These are phyloP conservation scores for Decapterus maruadsi DNA, from an alignment of 2,797 vertebrate genomes.

Conservation along the genomic window DNA sequence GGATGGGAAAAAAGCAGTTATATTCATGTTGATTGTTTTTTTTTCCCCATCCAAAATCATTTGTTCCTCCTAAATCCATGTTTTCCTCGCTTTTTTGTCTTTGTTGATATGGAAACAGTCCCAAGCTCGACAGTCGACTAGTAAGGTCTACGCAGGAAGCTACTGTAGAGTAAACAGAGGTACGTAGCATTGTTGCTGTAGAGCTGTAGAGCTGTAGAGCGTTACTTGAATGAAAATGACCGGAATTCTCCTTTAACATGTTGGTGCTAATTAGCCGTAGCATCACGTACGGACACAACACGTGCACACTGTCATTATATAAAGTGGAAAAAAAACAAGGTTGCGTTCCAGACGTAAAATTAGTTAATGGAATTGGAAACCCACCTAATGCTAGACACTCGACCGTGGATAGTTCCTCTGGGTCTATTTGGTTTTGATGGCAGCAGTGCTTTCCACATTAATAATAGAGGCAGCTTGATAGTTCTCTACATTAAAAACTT, in stretches of 20 bases:
- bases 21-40: too few relatives aligned
- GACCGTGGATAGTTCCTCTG: constrained; percentile 53
- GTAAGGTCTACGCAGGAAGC: too few relatives aligned
- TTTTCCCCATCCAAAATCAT: too few relatives aligned
- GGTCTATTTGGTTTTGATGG: constrained; percentile 71
- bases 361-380: neutral
- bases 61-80: too few relatives aligned
- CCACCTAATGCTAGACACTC: constrained; percentile 25
- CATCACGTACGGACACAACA: neutral
- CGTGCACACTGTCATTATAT: neutral
- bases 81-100: too few relatives aligned
- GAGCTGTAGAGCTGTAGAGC: too few relatives aligned
- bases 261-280: neutral
- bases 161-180: too few relatives aligned
- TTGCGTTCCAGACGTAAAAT: neutral
- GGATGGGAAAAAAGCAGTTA: too few relatives aligned
- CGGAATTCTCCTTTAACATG: neutral
- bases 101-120: too few relatives aligned
- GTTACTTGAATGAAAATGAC: too few relatives aligned
- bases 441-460: constrained; percentile 64
- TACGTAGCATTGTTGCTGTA: too few relatives aligned
- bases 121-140: too few relatives aligned
- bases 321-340: neutral
- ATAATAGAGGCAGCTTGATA: constrained; percentile 67
- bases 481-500: constrained; percentile 75